Evolutionary conservation across 1,140 invertebrate species (phyloP).

Genomic region (Caenorhabditis remanei): DNA sequence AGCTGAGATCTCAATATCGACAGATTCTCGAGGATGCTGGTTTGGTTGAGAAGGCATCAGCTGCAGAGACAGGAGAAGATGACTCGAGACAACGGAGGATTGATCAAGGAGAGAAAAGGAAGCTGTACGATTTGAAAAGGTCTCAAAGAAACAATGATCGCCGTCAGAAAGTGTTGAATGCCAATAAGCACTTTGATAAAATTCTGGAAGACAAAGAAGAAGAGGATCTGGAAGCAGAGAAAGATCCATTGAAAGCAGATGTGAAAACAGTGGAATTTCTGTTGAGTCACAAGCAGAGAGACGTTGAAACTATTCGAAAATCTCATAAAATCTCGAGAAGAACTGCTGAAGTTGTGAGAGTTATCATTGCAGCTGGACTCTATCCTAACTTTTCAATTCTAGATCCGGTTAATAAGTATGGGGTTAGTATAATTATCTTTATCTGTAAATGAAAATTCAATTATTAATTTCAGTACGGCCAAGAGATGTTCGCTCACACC

Average conservation of each 20-base stretch:
- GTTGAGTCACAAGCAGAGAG: constrained; percentile 59
- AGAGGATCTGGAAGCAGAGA: constrained; percentile 58
- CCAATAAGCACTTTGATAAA: constrained; percentile 66
- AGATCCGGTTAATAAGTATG: constrained; percentile 61
- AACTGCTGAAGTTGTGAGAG: constrained; percentile 51
- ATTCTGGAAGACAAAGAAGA: constrained; percentile 67
- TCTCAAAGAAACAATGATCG: constrained; percentile 64
- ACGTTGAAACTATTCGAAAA: constrained; percentile 54
- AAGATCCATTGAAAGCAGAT: constrained; percentile 61
- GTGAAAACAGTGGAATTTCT: constrained; percentile 64
- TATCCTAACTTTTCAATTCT: constrained; percentile 60
- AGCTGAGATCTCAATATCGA: constrained; percentile 86
- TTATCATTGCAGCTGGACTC: constrained; percentile 56
- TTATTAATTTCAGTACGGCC: constrained; percentile 59
- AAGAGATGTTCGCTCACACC: constrained; percentile 61
- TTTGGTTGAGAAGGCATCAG: constrained; percentile 58
- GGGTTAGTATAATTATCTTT: too few species aligned
- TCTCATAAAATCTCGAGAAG: constrained; percentile 43
- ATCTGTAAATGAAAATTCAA: too few species aligned
- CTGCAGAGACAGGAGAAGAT: constrained; percentile 39
- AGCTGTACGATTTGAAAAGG: constrained; percentile 64
- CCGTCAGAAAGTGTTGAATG: constrained; percentile 59
- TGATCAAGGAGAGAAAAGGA: constrained; percentile 64
- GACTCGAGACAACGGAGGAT: constrained; percentile 64
- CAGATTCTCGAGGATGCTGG: constrained; percentile 66